Base-by-base conservation (phyloP, 2,113 vertebrate genomes). In the Vombatus ursinus region DNA sequence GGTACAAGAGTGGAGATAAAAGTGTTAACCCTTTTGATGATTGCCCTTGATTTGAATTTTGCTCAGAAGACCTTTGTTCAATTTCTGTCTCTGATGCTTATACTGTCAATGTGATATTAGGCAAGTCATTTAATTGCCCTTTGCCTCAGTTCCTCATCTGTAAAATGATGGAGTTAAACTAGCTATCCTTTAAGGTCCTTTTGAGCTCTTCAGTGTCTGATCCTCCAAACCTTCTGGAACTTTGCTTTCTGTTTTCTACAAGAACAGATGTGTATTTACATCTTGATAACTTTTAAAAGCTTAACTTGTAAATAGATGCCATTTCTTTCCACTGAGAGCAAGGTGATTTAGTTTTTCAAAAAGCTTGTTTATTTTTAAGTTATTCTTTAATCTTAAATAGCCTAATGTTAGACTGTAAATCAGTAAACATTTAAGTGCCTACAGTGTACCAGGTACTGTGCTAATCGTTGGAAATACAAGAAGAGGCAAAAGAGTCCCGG, bases 161-260 rank as follows among this genome's bases (percentile, higher is more conserved):
- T 77, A n/a, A 77, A 84, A 19, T 84, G 68, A 8, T 84, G 37
- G 61, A 6, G 68, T 84, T 84, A 84, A 19, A 44, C 16, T 84
- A 84, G n/a, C 10, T 84, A 44, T 6, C 68, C n/a, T 84, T 6
- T 44, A 44, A 77, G n/a, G n/a, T 23, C 7, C n/a, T 84, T 84
- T 84, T 84, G 68, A 22, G 37, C 16, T 44, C n/a, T 84, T 28
- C 31, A 28, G 28, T 61, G 9, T 31, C 22, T 77, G 53, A 52
- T 96, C 37, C 53, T 93, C 0, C 68, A 52, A 92, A 96, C 95
- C 91, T 50, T 22, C 91, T 95, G n/a, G 31, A 52, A 28, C 91
- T 97, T 84, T 95, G 31, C 48, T 95, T 96, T 48, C 51, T 91
- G 48, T 91, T 96, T 90, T 93, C 50, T 96, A 0, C 23, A 91